Percentiles rank a stretch among this genome's conserved stretches.
Conservation (phyloP, 2,113 vertebrate genomes). For the Cyprinodon tularosa region DNA sequence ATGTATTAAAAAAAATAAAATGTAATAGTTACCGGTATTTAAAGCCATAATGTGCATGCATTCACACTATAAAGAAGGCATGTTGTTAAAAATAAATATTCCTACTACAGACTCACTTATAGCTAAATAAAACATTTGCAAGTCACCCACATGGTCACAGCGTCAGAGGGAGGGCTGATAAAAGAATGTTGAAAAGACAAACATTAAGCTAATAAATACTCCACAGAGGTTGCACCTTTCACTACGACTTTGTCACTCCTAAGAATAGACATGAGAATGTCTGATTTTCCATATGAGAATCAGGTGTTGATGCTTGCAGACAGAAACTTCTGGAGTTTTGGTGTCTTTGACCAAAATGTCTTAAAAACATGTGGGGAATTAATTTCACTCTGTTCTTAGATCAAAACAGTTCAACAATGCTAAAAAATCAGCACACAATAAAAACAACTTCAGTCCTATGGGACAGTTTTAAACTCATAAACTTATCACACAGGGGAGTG, state of each 20-base stretch:
- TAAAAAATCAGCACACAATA: constrained; percentile 40
- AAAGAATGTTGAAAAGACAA: constrained; percentile 5
- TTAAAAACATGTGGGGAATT: constrained; percentile 58
- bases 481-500: constrained; percentile 16
- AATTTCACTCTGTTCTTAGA: constrained; percentile 38
- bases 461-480: constrained; percentile 23
- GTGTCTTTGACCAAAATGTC: constrained; percentile 55
- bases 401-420: constrained; percentile 47
- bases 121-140: constrained; percentile 5
- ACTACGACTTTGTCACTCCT: constrained; percentile 19
- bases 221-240: neutral
- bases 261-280: constrained; percentile 30
- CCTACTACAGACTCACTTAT: constrained; percentile 1
- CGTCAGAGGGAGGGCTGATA: neutral
- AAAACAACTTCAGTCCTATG: constrained; percentile 19
- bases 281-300: constrained; percentile 48
- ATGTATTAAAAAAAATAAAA: neutral
- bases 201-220: constrained; percentile 4
- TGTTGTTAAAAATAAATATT: neutral
- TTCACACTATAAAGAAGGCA: neutral
- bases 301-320: constrained; percentile 46
- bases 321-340: constrained; percentile 57
- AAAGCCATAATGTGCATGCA: neutral
- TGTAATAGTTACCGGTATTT: neutral
- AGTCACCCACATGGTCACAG: constrained; percentile 1